These are phyloP conservation scores for Galendromus occidentalis DNA, from an alignment of 1,140 invertebrate species.

Conservation along the genomic window DNA sequence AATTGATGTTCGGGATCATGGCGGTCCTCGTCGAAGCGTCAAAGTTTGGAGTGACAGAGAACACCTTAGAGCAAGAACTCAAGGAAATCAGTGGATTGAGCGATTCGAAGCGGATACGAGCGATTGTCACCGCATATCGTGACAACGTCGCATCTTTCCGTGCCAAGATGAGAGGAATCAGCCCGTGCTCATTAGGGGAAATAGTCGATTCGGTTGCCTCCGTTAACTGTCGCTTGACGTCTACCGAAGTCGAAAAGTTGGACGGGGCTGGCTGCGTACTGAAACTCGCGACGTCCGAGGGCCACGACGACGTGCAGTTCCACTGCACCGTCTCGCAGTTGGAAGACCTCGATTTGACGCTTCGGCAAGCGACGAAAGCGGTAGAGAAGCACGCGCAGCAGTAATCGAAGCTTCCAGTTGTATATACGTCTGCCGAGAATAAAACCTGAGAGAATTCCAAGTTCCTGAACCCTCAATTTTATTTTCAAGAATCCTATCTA, in stretches of 20 bases:
- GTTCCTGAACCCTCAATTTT: too few species aligned
- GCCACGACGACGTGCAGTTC: not conserved
- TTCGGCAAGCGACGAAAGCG: not conserved
- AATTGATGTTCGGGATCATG: not conserved
- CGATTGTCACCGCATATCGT: not conserved
- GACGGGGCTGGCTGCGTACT: not conserved
- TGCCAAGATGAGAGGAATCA: not conserved
- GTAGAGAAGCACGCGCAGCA: not conserved
- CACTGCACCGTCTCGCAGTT: not conserved
- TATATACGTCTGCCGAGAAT: too few species aligned
- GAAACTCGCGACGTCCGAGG: not conserved
- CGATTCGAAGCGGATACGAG: not conserved
- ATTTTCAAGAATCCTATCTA: too few species aligned
- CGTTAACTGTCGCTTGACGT: not conserved
- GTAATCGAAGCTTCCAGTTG: not conserved
- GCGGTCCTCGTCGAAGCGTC: not conserved
- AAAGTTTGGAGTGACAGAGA: not conserved
- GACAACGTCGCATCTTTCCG: not conserved
- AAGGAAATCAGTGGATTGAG: not conserved
- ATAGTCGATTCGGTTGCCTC: not conserved
- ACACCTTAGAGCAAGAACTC: not conserved
- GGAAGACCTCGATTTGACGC: not conserved
- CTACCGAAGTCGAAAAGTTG: not conserved
- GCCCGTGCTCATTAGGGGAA: not conserved
- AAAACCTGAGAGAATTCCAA: too few species aligned